Evolutionary conservation across 2,113 vertebrate species (phyloP), one percentile per base, ranked within the genome.

Genomic region (Brienomyrus brachyistius): DNA sequence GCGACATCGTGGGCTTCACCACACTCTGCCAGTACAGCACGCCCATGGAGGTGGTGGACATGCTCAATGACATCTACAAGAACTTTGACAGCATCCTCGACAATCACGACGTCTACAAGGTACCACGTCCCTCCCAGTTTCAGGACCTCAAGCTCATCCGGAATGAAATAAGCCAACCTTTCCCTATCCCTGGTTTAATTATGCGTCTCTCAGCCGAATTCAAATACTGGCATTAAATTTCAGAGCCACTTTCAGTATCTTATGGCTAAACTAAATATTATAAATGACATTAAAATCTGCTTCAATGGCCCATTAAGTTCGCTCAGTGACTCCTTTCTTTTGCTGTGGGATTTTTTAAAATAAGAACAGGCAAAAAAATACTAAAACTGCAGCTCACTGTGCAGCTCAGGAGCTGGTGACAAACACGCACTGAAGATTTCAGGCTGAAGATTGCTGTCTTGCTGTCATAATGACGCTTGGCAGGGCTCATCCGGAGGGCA

Each of bases 31-130:
- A 97, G 93, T 98, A 99, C 95, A 99, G 98, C 95, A 98, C 97
- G 0, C 98, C 98, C 90, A 99, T 99, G 97, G 98, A 99, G 93
- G 98, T 99, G 94, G 98, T 99, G 48, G 97, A 98, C 95, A 98
- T 99, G 98, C 97, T 99, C 52, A 99, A 99, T 0, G 96, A 99
- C 92, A 97, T 99, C 95, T 99, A 99, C 94, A 98, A 98, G 94
- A 98, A 97, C 93, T 99, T 99, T 88, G 98, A 99, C 93, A 97
- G 96, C 93, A 98, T 99, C 91, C 95, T 99, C 0, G 98, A 99
- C 91, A 96, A 97, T 92, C 98, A 99, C 3, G 98, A 99, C 17
- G 98, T 99, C 92, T 99, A 99, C 92, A 99, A 99, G 98, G 98
- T 99, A 8, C 54, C 27, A 21, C 2, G 17, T n/a, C 10, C 21